Base-by-base conservation (phyloP, 2,888 invertebrate species). In the Drosophila prostipennis region DNA sequence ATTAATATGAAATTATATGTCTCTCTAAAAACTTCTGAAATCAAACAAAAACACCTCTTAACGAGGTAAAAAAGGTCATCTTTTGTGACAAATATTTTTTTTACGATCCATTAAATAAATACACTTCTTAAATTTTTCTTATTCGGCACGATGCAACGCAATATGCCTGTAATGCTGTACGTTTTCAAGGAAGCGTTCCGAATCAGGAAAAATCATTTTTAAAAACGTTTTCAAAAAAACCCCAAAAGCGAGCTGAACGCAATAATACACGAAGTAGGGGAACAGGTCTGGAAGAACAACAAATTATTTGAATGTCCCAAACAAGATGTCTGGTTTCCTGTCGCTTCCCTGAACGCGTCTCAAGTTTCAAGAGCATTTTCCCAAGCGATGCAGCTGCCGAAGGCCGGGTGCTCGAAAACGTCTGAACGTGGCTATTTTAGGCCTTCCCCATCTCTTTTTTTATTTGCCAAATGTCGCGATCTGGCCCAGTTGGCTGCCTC, bases 361-460 rank as follows among this genome's bases (percentile, higher is more conserved):
- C 80, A 78, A 72, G 81, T 80, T 80, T 81, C 80, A 80, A 72
- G 57, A 69, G 63, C 75, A 74, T 83, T 87, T 83, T 80, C 42
- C 72, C 61, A 72, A 14, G 29, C 37, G 40, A 64, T 39, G 67
- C 79, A 81, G 80, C 88, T 87, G 88, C 77, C 51, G 53, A 60
- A 34, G 14, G 34, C 32, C 37, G 80, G 51, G 64, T 84, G 57
- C 46, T 39, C 45, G 16, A 29, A 57, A 55, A 45, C 34, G 29
- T 8, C 48, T 49, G 57, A 61, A 67, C 64, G 49, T 79, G 59
- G 70, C 82, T 80, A 80, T 80, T 85, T 79, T 67, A 69, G 79
- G 86, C 39, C 48, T 56, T 34, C 37, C 39, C 67, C 59, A 46
- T 39, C 14, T 39, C 23, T 14, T 3, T 3, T 16, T 14, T 6